Conservation (phyloP, 2,797 vertebrate species). For the Pygocentrus nattereri region DNA sequence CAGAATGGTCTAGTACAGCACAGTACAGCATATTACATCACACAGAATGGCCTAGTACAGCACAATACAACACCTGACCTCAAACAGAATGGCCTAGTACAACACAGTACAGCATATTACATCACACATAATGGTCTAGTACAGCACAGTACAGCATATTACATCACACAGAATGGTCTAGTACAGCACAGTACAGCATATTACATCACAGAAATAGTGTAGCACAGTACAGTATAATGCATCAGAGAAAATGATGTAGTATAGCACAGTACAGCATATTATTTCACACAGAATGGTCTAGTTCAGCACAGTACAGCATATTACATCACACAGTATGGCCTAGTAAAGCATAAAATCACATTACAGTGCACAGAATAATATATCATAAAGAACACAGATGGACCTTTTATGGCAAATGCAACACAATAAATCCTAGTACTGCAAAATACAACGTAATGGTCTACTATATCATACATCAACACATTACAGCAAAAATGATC, state of each 20-base stretch:
- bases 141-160: neutral
- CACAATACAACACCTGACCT: too few species aligned
- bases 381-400: too few species aligned
- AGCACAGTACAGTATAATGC: neutral
- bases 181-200: neutral
- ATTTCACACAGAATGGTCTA: neutral
- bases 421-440: too few species aligned
- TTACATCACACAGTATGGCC: neutral
- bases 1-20: neutral
- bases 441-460: too few species aligned
- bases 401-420: too few species aligned
- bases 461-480: neutral
- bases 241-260: neutral
- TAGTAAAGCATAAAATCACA: neutral
- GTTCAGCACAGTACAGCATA: neutral
- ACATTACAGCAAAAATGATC: too few species aligned
- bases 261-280: neutral
- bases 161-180: neutral
- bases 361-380: neutral
- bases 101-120: too few species aligned
- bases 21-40: neutral
- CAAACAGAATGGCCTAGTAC: too few species aligned
- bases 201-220: neutral
- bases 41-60: too few species aligned
- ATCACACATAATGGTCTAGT: neutral